phyloP scores from a whole-genome alignment of 2,888 invertebrate species.

The Monoplex corrugatus region DNA sequence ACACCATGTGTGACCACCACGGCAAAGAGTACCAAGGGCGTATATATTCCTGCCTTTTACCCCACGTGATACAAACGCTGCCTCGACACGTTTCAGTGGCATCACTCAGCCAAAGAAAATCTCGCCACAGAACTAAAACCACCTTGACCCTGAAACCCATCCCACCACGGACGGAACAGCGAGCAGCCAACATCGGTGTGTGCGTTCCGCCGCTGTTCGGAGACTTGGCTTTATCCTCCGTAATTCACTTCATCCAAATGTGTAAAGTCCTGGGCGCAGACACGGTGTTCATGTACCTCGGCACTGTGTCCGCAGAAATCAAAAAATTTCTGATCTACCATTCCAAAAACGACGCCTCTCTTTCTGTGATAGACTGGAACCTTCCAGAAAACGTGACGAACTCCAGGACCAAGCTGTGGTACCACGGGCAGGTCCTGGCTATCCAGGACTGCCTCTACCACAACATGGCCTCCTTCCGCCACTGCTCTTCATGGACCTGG shows the following conservation, averaged over 20 bases:
- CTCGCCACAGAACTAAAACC: not conserved
- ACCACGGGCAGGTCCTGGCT: conserved; percentile 78
- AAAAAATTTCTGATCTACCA: conserved; percentile 70
- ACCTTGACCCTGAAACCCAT: conserved; percentile 27
- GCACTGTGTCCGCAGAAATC: conserved; percentile 66
- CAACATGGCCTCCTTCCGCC: conserved; percentile 73
- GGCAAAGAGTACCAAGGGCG: conserved; percentile 77
- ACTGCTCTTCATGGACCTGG: conserved; percentile 78
- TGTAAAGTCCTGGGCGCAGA: conserved; percentile 73
- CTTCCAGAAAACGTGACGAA: conserved; percentile 63
- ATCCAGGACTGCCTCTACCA: conserved; percentile 80
- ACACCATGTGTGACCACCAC: conserved; percentile 81
- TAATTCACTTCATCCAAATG: conserved; percentile 79
- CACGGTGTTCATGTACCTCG: conserved; percentile 74
- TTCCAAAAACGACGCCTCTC: conserved; percentile 52
- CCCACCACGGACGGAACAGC: not conserved
- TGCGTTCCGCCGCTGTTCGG: conserved; percentile 80
- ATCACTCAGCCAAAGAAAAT: not conserved
- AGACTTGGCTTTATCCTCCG: conserved; percentile 68
- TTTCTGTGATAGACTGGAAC: conserved; percentile 73
- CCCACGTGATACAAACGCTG: conserved; percentile 54
- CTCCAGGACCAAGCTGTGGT: conserved; percentile 69
- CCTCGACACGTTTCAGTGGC: conserved; percentile 3
- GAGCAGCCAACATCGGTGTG: conserved; percentile 60
- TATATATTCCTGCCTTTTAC: conserved; percentile 74